Conservation (phyloP, 2,113 vertebrate species). For the Phaethornis superciliosus region DNA sequence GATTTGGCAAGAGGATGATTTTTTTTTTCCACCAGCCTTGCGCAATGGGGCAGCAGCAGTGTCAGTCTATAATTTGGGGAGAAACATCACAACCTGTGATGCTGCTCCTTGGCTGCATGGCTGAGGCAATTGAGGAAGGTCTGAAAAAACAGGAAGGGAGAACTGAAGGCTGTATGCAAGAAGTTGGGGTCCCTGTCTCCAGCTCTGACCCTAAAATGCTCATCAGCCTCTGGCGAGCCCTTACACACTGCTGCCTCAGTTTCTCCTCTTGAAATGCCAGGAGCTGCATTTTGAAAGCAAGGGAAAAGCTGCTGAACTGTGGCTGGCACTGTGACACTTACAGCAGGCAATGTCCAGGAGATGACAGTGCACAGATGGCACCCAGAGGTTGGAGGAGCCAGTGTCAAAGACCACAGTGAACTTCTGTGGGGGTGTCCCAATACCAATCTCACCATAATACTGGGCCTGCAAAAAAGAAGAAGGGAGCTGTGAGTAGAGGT, state of each 20-base stretch:
- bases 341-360: conserved; percentile 88
- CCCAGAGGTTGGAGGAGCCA: conserved; percentile 97
- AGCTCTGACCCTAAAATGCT: neutral
- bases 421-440: conserved; percentile 87
- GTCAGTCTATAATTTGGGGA: neutral
- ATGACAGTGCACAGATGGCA: conserved; percentile 89
- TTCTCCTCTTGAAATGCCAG: neutral
- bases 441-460: conserved; percentile 88
- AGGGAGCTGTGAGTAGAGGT: neutral
- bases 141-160: neutral
- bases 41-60: neutral
- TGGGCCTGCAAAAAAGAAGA: conserved; percentile 82
- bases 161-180: neutral
- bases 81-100: neutral
- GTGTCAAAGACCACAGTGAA: conserved; percentile 97
- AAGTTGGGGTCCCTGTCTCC: neutral
- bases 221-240: neutral
- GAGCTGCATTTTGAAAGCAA: neutral
- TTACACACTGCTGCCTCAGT: neutral
- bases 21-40: neutral
- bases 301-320: neutral
- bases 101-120: neutral
- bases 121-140: neutral
- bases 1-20: conserved; percentile 49
- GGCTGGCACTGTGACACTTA: conserved; percentile 73